These are phyloP conservation scores for Amphilophus citrinellus DNA, from an alignment of 2,113 vertebrate species.

Conservation along the genomic window DNA sequence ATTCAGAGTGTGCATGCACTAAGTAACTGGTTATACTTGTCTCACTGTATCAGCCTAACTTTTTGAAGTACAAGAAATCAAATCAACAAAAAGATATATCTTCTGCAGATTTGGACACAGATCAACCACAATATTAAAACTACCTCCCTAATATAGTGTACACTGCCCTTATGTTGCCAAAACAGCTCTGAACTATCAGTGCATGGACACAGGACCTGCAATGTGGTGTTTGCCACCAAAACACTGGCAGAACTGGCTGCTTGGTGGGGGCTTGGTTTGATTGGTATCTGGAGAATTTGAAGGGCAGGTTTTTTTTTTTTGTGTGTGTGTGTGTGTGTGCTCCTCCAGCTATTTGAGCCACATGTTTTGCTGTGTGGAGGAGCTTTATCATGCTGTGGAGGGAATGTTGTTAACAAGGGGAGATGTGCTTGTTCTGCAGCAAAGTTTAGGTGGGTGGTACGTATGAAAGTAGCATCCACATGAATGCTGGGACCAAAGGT, in stretches of 20 bases:
- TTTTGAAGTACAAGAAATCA: not conserved
- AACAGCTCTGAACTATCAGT: not conserved
- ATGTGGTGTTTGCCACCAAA: no score
- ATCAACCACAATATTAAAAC: not conserved
- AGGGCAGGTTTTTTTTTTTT: not conserved
- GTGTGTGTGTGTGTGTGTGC: no score
- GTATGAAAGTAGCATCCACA: not conserved
- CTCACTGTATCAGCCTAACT: not conserved
- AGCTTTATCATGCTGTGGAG: not conserved
- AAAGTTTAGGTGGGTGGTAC: not conserved
- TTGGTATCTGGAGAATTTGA: not conserved
- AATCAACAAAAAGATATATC: not conserved
- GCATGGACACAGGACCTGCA: not conserved
- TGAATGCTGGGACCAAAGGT: not conserved
- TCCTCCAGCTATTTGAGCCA: not conserved
- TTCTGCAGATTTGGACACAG: not conserved
- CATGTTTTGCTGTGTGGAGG: not conserved
- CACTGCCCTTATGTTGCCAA: not conserved
- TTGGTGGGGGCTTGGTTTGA: not conserved
- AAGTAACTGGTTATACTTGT: not conserved
- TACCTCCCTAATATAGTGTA: not conserved
- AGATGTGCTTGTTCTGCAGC: not conserved
- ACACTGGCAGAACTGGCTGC: accelerated
- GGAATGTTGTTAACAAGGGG: not conserved
- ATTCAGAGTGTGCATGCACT: not conserved